Evolutionary conservation across 2,113 vertebrate species (phyloP), one percentile per base, ranked within the genome.

Genomic region (Ibidorhyncha struthersii): DNA sequence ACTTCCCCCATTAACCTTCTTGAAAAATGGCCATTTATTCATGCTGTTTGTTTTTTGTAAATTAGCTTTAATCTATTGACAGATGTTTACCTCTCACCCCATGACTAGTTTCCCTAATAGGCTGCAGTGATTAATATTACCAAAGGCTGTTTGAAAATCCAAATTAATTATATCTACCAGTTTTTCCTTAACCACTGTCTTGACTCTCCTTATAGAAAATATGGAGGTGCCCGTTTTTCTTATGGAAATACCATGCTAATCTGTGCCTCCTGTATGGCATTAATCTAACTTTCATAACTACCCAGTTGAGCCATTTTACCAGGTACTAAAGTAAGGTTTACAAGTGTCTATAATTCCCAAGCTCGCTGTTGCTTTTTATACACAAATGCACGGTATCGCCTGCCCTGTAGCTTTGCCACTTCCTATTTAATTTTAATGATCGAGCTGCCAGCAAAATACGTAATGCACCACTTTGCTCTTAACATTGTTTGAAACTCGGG

Each of bases 1-100:
- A 96, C 90, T 92, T 97, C 90, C 91, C 94, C 94, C 93, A 95
- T 97, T 97, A 97, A 96, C 94, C 97, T 93, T 76, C 79, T 88
- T 96, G 94, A 96, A 96, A 94, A 94, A 82, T 88, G 91, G 84
- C 84, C 84, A 95, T 96, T 97, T 97, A 95, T 96, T 93, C 91
- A 89, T 93, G 95, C 94, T 96, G 91, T 89, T 97, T 53, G 9
- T 91, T 96, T 96, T 96, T 93, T 86, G 92, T 91, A 93, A 96
- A 96, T 97, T 97, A 97, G 94, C 95, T 96, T 95, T 97, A 97
- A 96, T 97, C 96, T 96, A 88, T 96, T 97, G 97, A 96, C 94
- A 96, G 96, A 97, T 97, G 97, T 96, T 97, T 97, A 97, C 97
- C 91, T 93, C 95, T 97, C 93, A 94, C 91, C 97, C 89, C 93